These are phyloP conservation scores for Venustoraphidia nigricollis DNA, from an alignment of 2,888 invertebrate species.

Conservation along the genomic window DNA sequence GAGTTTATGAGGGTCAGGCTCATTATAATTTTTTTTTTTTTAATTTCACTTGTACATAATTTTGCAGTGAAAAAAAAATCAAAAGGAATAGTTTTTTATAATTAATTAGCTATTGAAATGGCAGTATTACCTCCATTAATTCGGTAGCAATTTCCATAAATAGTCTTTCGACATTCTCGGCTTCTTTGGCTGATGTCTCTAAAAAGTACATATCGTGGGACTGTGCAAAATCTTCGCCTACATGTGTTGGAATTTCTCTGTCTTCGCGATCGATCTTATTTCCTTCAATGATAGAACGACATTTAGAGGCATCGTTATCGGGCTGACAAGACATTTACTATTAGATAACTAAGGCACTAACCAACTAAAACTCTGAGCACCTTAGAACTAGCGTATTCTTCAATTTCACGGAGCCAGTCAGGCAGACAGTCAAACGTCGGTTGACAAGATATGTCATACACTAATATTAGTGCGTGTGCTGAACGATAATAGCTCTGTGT, in stretches of 20 bases:
- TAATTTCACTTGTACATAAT: too few relatives aligned
- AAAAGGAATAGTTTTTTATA: too few relatives aligned
- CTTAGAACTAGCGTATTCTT: constrained; percentile 92
- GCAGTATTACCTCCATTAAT: constrained; percentile 55
- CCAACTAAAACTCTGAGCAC: constrained; percentile 90
- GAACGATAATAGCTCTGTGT: constrained; percentile 96
- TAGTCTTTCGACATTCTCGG: constrained; percentile 90
- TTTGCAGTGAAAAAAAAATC: too few relatives aligned
- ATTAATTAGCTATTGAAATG: background rate
- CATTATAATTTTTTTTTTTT: too few relatives aligned
- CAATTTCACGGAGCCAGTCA: constrained; percentile 94
- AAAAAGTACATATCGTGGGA: constrained; percentile 95
- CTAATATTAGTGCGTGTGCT: constrained; percentile 91
- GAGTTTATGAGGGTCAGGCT: too few relatives aligned
- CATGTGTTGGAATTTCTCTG: constrained; percentile 85
- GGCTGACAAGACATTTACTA: background rate
- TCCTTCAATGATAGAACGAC: constrained; percentile 34
- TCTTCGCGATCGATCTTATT: constrained; percentile 97
- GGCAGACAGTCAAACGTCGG: constrained; percentile 95
- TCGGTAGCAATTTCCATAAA: constrained; percentile 95
- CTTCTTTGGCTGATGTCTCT: constrained; percentile 95
- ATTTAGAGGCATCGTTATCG: background rate
- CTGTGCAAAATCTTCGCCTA: constrained; percentile 91
- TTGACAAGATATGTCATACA: constrained; percentile 95
- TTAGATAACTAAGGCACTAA: constrained; percentile 26